Base-by-base conservation (phyloP, 2,113 vertebrate species). In the Sylvietta virens region DNA sequence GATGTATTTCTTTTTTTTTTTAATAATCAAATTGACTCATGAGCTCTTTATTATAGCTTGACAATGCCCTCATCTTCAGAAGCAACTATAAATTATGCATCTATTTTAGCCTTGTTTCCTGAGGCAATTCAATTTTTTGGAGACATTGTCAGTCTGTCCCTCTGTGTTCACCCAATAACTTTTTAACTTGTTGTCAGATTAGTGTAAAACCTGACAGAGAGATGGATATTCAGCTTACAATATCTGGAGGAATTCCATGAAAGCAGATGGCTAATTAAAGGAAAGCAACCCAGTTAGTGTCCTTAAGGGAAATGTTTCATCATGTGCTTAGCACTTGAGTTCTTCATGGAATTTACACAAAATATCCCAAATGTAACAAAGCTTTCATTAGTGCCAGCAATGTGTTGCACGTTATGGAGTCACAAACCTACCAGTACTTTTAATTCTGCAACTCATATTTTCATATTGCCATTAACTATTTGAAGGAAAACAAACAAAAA, bases 261-360 rank as follows among this genome's bases (percentile, higher is more conserved):
- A 86, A 92, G 44, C 81, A 91, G 90, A 76, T 83, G 84, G 77
- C 81, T 94, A 91, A 94, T 83, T 88, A 86, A 80, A 91, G 48
- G 71, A 88, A 91, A 92, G 50, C 58, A 81, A 48, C 19, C 44
- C 77, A 95, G 22, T 83, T 81, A 92, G 54, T 47, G 58, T 56
- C 80, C 2, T 0, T 48, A 30, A 94, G 62, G 90, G 67, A 95
- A 80, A 72, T 72, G 27, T 56, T 83, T 92, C 40, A 86, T 80
- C 30, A 5, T 56, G 50, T 91, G 44, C 71, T 82, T 67, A 80
- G 64, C 47, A 39, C n/a, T 81, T 24, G 58, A 83, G 35, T n/a
- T 79, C 71, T 39, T 86, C 16, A 60, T 58, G 72, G 83, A 72
- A 64, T 86, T 67, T 80, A 44, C 54, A n/a, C 0, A 4, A 83